Evolutionary conservation across 2,888 invertebrate species (phyloP).

Genomic region (Cybosia mesomella): DNA sequence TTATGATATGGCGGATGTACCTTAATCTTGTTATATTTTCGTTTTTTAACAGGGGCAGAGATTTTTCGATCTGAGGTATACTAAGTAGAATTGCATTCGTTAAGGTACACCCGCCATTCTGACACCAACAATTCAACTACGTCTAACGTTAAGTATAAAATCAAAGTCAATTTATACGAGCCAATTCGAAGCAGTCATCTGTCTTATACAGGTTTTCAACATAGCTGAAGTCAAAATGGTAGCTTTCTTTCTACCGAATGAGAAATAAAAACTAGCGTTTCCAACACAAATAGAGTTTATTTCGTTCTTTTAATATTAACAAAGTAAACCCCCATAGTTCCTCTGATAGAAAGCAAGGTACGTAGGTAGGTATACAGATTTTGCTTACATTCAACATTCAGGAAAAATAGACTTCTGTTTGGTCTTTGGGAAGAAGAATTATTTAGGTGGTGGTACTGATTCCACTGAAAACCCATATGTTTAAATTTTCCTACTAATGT

Average conservation of each 20-base stretch:
- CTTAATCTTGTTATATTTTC: too few species aligned
- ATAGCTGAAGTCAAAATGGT: conserved; percentile 21
- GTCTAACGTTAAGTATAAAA: conserved; percentile 29
- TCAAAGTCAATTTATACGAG: conserved; percentile 13
- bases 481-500: too few species aligned
- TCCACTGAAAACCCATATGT: not conserved
- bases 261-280: conserved; percentile 41
- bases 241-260: conserved; percentile 48
- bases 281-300: conserved; percentile 39
- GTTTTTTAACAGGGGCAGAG: too few species aligned
- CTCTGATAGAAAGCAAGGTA: conserved; percentile 43
- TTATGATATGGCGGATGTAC: too few species aligned
- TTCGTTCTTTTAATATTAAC: conserved; percentile 32
- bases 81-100: too few species aligned
- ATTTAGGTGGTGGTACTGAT: not conserved
- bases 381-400: not conserved
- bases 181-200: conserved; percentile 24
- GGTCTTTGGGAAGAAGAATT: not conserved
- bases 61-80: too few species aligned
- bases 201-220: not conserved
- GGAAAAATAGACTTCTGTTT: not conserved
- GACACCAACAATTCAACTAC: too few species aligned
- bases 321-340: conserved; percentile 31
- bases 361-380: conserved; percentile 6
- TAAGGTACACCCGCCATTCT: too few species aligned